Evolutionary conservation across 2,113 vertebrate genomes (phyloP), one percentile per base, ranked within the genome.

Genomic region (Condylura cristata): DNA sequence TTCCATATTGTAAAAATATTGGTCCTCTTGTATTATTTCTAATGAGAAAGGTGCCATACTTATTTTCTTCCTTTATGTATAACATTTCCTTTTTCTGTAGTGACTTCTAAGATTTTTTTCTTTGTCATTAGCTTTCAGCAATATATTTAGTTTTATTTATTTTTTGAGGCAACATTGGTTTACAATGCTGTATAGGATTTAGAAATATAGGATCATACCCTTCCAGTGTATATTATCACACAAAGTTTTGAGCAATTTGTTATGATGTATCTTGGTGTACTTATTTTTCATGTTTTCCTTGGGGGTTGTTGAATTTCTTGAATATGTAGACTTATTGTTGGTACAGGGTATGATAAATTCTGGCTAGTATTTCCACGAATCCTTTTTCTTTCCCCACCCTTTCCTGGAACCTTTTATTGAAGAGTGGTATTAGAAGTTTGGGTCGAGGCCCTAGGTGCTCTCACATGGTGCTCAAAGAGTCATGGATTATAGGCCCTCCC

Each of bases 341-440:
- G 41, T 26, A 81, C 39, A 68, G 81, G 44, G 68, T 75, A 56
- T 95, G 41, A 61, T 65, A 86, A 90, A 82, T 93, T 86, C 32
- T 76, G 41, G 24, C 32, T 32, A 61, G 14, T 86, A 66, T 46
- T 92, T 89, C 41, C 46, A 6, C 28, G 76, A 28, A 30, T 90
- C 7, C 22, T 83, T 84, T 85, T 90, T 82, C 11, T 66, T 30
- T 39, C 26, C 13, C 20, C 11, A 60, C 22, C 6, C 13, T 92
- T 83, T 85, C n/a, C 46, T 48, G 46, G 11, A 12, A 12, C 46
- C 46, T 48, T 48, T 48, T 48, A 48, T 86, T 44, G 22, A 30
- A 81, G 56, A 70, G 18, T 63, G 41, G 41, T 53, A 30, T 89
- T 92, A 80, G 37, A 85, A 89, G 79, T 48, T 53, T 75, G 41